Evolutionary conservation across 2,888 invertebrate species (phyloP).

Genomic region (Thecophora atra): DNA sequence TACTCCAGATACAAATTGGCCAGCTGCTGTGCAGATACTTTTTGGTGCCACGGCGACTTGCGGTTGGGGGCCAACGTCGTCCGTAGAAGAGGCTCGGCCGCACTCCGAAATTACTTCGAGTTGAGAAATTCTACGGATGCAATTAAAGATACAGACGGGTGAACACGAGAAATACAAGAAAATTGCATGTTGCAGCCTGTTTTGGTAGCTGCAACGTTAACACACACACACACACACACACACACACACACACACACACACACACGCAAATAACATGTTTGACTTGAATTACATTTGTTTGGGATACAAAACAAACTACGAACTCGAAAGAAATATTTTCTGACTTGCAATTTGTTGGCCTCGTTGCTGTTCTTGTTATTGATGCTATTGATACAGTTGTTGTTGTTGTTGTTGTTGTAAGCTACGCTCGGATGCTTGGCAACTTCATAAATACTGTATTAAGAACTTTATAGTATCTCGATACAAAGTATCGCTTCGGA

Average conservation of each 20-base stretch:
- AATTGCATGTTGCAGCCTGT: background rate
- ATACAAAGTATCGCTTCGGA: background rate
- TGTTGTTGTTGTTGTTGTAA: slow-evolving; percentile 4
- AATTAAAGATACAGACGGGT: background rate
- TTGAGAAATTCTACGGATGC: background rate
- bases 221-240: no score
- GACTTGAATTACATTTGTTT: no score
- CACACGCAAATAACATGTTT: no score
- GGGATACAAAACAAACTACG: no score
- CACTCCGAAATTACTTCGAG: background rate
- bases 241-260: no score
- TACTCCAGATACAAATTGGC: background rate
- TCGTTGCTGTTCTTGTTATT: background rate
- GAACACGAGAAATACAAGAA: background rate
- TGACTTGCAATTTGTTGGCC: background rate
- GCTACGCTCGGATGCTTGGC: background rate
- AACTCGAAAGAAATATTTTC: background rate
- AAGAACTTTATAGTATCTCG: background rate
- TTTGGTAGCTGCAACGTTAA: background rate
- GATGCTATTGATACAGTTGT: background rate
- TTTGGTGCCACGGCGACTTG: no score
- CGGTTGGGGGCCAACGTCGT: background rate
- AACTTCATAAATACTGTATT: background rate
- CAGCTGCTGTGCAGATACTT: background rate
- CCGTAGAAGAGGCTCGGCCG: background rate